Evolutionary conservation across 1,140 invertebrate species (phyloP).

Genomic region (Drosophila sproati): DNA sequence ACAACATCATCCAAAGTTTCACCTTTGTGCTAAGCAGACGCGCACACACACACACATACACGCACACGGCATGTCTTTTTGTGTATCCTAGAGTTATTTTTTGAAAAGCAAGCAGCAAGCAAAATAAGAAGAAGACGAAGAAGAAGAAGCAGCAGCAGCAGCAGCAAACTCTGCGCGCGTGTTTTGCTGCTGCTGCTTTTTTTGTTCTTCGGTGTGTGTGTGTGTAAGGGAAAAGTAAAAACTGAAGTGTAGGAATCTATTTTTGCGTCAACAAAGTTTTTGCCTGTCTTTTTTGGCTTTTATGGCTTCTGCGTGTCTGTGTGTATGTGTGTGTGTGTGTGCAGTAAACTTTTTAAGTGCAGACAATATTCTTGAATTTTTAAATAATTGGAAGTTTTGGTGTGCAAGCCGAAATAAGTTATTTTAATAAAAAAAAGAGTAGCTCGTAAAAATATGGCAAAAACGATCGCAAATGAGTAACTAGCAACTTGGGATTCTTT

Average conservation of each 20-base stretch:
- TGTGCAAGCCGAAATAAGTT: slow-evolving; percentile 32
- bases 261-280: slow-evolving; percentile 48
- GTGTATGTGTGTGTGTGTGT: not conserved
- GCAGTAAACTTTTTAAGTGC: slow-evolving; percentile 47
- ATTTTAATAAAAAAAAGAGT: slow-evolving; percentile 25
- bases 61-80: slow-evolving; percentile 70
- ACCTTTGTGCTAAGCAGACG: slow-evolving; percentile 63
- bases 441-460: slow-evolving; percentile 10
- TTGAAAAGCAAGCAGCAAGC: slow-evolving; percentile 49
- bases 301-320: slow-evolving; percentile 31
- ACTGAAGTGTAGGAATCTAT: slow-evolving; percentile 47
- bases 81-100: slow-evolving; percentile 82
- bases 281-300: slow-evolving; percentile 32
- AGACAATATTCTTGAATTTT: slow-evolving; percentile 37
- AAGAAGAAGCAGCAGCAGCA: slow-evolving; percentile 28
- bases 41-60: slow-evolving; percentile 17
- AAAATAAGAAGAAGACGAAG: slow-evolving; percentile 36
- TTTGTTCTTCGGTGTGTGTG: slow-evolving; percentile 1
- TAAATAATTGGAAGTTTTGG: slow-evolving; percentile 36
- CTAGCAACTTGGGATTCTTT: not conserved
- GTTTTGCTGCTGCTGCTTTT: slow-evolving; percentile 32
- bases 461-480: not conserved
- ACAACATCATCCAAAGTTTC: slow-evolving; percentile 65
- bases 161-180: slow-evolving; percentile 40
- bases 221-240: slow-evolving; percentile 22